These are phyloP conservation scores for Megamerina dolium DNA, from an alignment of 2,888 invertebrate species.

Conservation along the genomic window DNA sequence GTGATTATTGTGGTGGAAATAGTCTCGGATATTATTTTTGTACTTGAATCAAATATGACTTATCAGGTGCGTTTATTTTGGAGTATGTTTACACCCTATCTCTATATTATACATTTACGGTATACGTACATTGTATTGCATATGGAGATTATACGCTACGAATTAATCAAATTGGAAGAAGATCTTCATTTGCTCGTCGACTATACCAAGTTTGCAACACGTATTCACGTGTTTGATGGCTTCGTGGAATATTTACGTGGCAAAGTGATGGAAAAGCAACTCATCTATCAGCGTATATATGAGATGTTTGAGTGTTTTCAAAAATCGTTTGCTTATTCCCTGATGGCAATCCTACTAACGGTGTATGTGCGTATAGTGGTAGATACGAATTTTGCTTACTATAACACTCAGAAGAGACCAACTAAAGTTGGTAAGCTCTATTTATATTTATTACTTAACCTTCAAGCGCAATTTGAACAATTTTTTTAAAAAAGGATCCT, in stretches of 20 bases:
- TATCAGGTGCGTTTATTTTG: slow-evolving; percentile 29
- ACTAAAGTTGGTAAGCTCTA: too few relatives aligned
- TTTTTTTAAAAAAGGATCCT: too few relatives aligned
- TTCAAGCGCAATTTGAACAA: too few relatives aligned
- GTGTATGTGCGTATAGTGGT: slow-evolving; percentile 32
- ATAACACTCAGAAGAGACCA: too few relatives aligned
- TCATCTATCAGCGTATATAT: slow-evolving; percentile 28
- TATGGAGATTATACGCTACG: slow-evolving; percentile 32
- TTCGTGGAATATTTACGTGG: slow-evolving; percentile 32
- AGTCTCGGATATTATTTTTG: slow-evolving; percentile 8
- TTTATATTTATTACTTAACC: too few relatives aligned
- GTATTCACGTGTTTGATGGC: slow-evolving; percentile 23
- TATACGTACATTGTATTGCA: slow-evolving; percentile 36
- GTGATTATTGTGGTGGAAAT: slow-evolving; percentile 17
- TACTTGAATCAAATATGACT: slow-evolving; percentile 1
- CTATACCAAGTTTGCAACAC: slow-evolving; percentile 28
- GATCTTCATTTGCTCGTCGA: slow-evolving; percentile 33
- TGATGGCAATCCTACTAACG: slow-evolving; percentile 30
- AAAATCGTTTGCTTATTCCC: slow-evolving; percentile 32
- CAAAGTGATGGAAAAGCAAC: slow-evolving; percentile 31
- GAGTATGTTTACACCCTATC: slow-evolving; percentile 33
- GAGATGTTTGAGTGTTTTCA: slow-evolving; percentile 30
- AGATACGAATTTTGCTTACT: slow-evolving; percentile 34
- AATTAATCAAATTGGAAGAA: slow-evolving; percentile 28
- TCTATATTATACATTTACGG: slow-evolving; percentile 23